These are phyloP conservation scores for Ophiothrix spiculata DNA, from an alignment of 35 echinoderm and acorn worm genomes.

Conservation along the genomic window DNA sequence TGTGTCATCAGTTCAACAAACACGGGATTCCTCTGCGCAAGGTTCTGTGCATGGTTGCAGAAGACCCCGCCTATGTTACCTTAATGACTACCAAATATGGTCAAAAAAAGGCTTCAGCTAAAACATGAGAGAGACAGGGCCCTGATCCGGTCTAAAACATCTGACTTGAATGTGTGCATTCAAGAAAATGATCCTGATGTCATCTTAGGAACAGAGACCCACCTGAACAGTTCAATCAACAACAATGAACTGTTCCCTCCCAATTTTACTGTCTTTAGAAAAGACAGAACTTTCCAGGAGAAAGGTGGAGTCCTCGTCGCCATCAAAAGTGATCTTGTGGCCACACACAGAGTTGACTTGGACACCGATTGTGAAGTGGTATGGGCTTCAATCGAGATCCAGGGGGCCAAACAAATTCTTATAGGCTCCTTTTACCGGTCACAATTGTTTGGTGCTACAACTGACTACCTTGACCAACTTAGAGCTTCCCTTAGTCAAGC, in stretches of 20 bases:
- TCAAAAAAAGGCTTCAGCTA: too few species aligned
- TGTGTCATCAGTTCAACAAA: too few species aligned
- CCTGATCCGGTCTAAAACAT: too few species aligned
- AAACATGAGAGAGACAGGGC: neutral
- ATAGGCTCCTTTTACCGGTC: slow-evolving; percentile 19
- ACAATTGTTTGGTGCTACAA: neutral
- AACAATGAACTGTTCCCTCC: slow-evolving; percentile 24
- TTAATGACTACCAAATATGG: too few species aligned
- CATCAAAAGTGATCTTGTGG: neutral
- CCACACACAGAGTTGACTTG: slow-evolving; percentile 3
- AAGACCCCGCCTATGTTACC: too few species aligned
- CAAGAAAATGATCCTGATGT: neutral
- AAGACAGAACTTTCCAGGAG: slow-evolving; percentile 8
- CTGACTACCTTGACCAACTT: neutral
- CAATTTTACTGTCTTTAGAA: slow-evolving; percentile 1
- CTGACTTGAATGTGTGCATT: neutral
- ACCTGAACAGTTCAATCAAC: neutral
- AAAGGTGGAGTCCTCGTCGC: slow-evolving; percentile 31
- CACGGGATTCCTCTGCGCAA: too few species aligned
- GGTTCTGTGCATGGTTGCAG: too few species aligned
- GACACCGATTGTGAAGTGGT: slow-evolving; percentile 8
- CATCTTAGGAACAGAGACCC: neutral
- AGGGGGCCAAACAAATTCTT: neutral
- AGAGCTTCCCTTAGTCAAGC: neutral
- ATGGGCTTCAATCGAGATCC: slow-evolving; percentile 2